phyloP scores from a whole-genome alignment of 1,140 invertebrate genomes.

The Chionoecetes opilio region DNA sequence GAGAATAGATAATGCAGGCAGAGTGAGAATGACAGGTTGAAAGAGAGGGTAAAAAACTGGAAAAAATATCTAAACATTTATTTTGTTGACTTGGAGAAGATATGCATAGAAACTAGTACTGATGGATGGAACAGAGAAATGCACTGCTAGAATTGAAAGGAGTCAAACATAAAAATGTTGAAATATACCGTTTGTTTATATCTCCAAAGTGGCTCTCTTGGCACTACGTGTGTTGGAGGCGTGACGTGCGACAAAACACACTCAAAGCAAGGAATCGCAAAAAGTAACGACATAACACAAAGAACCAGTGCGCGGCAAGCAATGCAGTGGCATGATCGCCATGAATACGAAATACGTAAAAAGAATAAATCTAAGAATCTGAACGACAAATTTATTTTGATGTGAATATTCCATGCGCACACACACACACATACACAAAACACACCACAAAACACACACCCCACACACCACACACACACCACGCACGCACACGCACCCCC shows the following conservation, averaged over 20 bases:
- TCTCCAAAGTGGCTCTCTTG: background rate
- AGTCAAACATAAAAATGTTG: background rate
- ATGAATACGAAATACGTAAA: background rate
- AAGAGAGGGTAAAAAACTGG: background rate
- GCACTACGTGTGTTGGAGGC: background rate
- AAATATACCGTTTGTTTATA: background rate
- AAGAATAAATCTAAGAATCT: background rate
- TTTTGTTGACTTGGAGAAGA: too few relatives aligned
- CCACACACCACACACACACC: conserved; percentile 23
- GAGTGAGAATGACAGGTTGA: background rate
- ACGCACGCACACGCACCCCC: background rate
- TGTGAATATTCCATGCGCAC: background rate
- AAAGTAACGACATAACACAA: background rate
- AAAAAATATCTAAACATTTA: too few relatives aligned
- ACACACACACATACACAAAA: conserved; percentile 49
- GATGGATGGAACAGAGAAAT: too few relatives aligned
- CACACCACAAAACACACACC: conserved; percentile 16
- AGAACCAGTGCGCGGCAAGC: background rate
- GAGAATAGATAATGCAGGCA: background rate
- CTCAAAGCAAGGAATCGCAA: background rate
- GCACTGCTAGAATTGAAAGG: background rate
- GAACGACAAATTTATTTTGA: background rate
- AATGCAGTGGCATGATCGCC: background rate
- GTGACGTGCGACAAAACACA: background rate
- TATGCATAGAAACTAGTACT: too few relatives aligned